Conservation (phyloP, 2,113 vertebrate species). For the Callorhinus ursinus region DNA sequence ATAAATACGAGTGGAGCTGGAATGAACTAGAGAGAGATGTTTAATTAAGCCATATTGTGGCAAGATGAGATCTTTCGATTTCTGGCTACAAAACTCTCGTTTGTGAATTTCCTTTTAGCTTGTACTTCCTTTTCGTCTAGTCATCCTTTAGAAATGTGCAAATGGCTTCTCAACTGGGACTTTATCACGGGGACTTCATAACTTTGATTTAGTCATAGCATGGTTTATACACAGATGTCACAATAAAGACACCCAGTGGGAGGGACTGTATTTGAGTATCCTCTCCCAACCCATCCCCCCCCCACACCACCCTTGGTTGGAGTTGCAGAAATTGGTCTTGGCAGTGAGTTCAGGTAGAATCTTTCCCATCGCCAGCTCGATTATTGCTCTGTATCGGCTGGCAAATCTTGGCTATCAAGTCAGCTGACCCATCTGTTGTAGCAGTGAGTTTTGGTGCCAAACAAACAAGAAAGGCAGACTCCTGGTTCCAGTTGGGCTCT, state of each 20-base stretch:
- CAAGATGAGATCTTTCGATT: background rate
- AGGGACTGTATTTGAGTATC: background rate
- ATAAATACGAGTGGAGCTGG: background rate
- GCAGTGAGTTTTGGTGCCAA: background rate
- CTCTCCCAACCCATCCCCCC: rapidly evolving
- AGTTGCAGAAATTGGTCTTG: background rate
- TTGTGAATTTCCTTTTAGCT: background rate
- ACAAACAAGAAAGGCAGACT: background rate
- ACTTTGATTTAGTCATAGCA: background rate
- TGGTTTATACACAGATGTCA: no score
- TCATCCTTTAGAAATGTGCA: background rate
- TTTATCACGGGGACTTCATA: background rate
- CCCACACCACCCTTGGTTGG: background rate
- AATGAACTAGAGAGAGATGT: background rate
- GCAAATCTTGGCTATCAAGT: background rate
- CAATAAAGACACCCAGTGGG: no score
- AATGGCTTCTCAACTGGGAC: background rate
- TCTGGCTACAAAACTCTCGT: background rate
- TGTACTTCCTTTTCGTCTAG: background rate
- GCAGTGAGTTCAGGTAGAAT: background rate
- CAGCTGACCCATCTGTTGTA: background rate
- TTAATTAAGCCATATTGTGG: constrained; percentile 10
- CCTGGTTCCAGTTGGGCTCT: background rate
- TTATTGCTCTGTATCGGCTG: background rate
- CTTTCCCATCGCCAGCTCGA: background rate